These are phyloP conservation scores for Nyctalus aviator DNA, from an alignment of 2,797 vertebrate genomes.

Conservation along the genomic window DNA sequence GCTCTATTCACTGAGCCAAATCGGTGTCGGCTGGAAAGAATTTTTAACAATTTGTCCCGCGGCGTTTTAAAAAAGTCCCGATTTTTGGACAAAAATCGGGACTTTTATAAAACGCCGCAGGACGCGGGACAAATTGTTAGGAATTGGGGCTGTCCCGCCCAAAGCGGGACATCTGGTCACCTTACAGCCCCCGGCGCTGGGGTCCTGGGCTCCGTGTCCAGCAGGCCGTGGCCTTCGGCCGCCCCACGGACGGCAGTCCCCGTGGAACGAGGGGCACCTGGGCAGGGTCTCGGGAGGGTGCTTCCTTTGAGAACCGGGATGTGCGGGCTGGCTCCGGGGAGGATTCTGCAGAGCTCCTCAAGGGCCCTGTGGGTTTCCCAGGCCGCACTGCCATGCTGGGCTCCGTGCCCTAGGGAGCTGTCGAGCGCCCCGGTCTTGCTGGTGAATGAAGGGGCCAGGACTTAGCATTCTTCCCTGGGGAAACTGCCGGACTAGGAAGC, in stretches of 20 bases:
- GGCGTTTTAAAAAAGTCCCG: no score
- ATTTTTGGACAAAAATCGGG: no score
- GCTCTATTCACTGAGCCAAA: no score
- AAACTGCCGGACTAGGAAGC: accelerated
- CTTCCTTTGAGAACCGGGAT: accelerated
- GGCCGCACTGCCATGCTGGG: accelerated
- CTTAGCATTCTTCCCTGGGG: accelerated
- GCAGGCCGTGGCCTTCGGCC: accelerated
- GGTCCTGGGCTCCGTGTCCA: background rate
- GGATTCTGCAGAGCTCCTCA: accelerated
- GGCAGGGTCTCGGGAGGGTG: accelerated
- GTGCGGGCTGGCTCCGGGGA: accelerated
- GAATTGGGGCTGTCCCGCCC: no score
- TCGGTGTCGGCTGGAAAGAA: no score
- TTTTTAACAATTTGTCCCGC: no score
- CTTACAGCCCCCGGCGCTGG: accelerated
- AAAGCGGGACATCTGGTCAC: no score
- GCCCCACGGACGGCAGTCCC: background rate
- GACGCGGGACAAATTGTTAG: no score
- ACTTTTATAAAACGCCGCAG: no score
- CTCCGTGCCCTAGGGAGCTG: accelerated
- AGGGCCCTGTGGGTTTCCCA: background rate
- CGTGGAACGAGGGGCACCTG: accelerated
- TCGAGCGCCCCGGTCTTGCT: accelerated
- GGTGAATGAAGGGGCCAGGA: background rate